A percentile compares a stretch with the other conserved stretches of the same genome.
Evolutionary conservation across 2,888 invertebrate species (phyloP).

Genomic region (Parthenolecanium corni): DNA sequence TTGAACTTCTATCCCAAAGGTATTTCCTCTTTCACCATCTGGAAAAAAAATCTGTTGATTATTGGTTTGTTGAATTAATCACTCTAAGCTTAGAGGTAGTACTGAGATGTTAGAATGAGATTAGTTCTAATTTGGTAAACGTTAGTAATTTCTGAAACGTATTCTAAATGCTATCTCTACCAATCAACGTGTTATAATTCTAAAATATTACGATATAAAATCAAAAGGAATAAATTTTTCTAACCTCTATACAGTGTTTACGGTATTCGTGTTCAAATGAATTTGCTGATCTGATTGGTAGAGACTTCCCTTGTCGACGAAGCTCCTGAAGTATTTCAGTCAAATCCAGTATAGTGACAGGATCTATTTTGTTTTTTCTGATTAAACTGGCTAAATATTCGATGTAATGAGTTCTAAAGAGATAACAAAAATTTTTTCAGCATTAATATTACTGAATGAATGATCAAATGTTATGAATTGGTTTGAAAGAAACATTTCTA

Average conservation of each 20-base stretch:
- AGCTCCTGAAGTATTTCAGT: constrained; percentile 78
- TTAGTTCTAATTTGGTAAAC: neutral
- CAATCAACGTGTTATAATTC: neutral
- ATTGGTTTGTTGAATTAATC: neutral
- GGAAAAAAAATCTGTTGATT: constrained; percentile 6
- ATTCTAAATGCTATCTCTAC: neutral
- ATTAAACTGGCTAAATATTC: constrained; percentile 87
- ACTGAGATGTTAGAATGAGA: neutral
- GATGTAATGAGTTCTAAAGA: constrained; percentile 77
- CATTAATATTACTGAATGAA: too few species aligned
- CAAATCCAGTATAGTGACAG: constrained; percentile 74
- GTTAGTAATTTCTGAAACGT: neutral
- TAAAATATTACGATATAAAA: neutral
- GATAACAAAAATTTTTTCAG: neutral
- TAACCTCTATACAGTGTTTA: constrained; percentile 62
- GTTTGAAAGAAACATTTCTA: too few species aligned
- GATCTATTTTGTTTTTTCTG: constrained; percentile 72
- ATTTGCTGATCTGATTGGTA: constrained; percentile 71
- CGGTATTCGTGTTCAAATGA: constrained; percentile 75
- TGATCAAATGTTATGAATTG: too few species aligned
- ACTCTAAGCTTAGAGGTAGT: neutral
- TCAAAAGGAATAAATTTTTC: neutral
- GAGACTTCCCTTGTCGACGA: constrained; percentile 66
- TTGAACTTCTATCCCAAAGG: constrained; percentile 33
- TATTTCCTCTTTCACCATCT: constrained; percentile 36